A percentile compares a stretch with the other conserved stretches of the same genome.
Evolutionary conservation across 2,113 vertebrate genomes (phyloP).

Genomic region (Emydocephalus ijimae): DNA sequence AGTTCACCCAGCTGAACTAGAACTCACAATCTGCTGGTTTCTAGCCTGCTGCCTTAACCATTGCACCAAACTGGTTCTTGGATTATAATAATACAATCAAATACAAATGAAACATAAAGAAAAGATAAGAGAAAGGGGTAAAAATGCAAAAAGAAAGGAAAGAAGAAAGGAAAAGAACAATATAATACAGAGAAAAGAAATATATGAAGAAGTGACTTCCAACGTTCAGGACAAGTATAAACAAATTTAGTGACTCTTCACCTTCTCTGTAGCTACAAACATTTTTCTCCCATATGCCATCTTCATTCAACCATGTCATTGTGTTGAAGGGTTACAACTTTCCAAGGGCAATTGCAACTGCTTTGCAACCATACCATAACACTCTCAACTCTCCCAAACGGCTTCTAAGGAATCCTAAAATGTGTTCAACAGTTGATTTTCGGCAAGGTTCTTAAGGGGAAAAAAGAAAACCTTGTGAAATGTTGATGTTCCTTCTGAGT

Average conservation of each 20-base stretch:
- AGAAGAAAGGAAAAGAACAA: neutral
- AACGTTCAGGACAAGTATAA: neutral
- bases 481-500: neutral
- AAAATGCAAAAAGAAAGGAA: neutral
- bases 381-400: neutral
- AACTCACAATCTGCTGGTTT: neutral
- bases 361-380: neutral
- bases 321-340: neutral
- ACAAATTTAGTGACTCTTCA: neutral
- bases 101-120: neutral
- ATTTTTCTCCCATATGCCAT: neutral
- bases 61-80: neutral
- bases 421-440: neutral
- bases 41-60: neutral
- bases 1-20: neutral
- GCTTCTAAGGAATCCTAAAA: neutral
- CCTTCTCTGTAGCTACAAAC: neutral
- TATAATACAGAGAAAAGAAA: neutral
- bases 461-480: neutral
- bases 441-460: neutral
- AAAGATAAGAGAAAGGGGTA: neutral
- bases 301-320: neutral
- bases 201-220: neutral
- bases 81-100: neutral
- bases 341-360: neutral